Evolutionary conservation across 2,113 vertebrate genomes (phyloP).

Genomic region (Pardalotus punctatus): DNA sequence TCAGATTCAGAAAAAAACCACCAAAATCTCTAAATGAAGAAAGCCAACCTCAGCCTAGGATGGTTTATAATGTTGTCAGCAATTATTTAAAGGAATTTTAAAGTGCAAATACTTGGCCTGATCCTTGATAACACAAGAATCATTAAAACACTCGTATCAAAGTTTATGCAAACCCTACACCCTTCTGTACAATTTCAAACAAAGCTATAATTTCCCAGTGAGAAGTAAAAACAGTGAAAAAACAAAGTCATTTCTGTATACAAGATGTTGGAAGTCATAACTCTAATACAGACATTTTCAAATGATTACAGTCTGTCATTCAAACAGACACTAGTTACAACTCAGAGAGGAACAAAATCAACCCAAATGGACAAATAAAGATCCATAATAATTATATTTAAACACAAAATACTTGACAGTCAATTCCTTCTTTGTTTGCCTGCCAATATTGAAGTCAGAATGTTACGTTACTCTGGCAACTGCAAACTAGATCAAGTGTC

Average conservation of each 20-base stretch:
- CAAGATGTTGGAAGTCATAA: neutral
- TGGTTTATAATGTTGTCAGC: neutral
- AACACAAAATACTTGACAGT: neutral
- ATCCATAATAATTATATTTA: neutral
- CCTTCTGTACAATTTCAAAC: neutral
- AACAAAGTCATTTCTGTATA: neutral
- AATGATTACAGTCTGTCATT: neutral
- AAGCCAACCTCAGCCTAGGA: neutral
- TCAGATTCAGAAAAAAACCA: rapidly evolving
- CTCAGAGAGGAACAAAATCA: neutral
- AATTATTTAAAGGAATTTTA: neutral
- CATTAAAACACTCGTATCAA: neutral
- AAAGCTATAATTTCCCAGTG: neutral
- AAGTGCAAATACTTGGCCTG: neutral
- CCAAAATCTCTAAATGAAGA: neutral
- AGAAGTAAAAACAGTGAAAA: neutral
- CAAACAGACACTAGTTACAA: neutral
- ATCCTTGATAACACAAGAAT: neutral
- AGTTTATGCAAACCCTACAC: neutral
- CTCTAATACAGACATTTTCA: neutral
- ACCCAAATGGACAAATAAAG: neutral
- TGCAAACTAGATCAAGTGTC: neutral
- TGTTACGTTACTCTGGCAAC: neutral
- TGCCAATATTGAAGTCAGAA: neutral
- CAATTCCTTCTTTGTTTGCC: neutral